phyloP scores from a whole-genome alignment of 2,888 invertebrate genomes.

The Drosophila borborema region DNA sequence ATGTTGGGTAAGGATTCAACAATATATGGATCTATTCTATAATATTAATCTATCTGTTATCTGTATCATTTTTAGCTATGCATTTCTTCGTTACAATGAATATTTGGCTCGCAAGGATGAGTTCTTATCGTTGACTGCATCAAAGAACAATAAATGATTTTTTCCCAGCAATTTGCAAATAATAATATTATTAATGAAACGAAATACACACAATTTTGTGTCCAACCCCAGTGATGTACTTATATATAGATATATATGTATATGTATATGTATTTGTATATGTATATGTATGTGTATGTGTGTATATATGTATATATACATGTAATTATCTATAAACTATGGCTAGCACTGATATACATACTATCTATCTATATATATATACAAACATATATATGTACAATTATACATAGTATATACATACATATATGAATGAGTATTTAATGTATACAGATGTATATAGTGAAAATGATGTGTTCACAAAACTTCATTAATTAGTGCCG shows the following conservation, averaged over 20 bases:
- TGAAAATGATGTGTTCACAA: constrained; percentile 62
- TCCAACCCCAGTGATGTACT: constrained; percentile 68
- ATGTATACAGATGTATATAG: constrained; percentile 30
- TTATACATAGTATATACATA: background rate
- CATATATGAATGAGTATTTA: constrained; percentile 28
- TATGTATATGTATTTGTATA: constrained; percentile 1
- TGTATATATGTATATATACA: background rate
- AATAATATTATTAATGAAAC: constrained; percentile 16
- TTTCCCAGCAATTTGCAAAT: constrained; percentile 34
- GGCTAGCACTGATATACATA: constrained; percentile 45
- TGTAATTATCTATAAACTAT: constrained; percentile 43
- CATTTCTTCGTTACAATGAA: constrained; percentile 89
- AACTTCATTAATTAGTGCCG: constrained; percentile 58
- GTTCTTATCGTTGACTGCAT: constrained; percentile 85
- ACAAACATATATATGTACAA: too few species aligned
- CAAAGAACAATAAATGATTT: constrained; percentile 73
- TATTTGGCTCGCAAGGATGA: constrained; percentile 89
- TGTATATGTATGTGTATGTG: background rate
- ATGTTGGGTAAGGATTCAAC: constrained; percentile 87
- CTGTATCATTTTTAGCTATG: constrained; percentile 86
- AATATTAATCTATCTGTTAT: background rate
- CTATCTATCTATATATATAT: too few species aligned
- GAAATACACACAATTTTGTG: constrained; percentile 56
- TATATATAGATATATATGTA: constrained; percentile 53
- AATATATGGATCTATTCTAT: too few species aligned